These are phyloP conservation scores for Syritta pipiens DNA, from an alignment of 2,888 invertebrate species.

Conservation along the genomic window DNA sequence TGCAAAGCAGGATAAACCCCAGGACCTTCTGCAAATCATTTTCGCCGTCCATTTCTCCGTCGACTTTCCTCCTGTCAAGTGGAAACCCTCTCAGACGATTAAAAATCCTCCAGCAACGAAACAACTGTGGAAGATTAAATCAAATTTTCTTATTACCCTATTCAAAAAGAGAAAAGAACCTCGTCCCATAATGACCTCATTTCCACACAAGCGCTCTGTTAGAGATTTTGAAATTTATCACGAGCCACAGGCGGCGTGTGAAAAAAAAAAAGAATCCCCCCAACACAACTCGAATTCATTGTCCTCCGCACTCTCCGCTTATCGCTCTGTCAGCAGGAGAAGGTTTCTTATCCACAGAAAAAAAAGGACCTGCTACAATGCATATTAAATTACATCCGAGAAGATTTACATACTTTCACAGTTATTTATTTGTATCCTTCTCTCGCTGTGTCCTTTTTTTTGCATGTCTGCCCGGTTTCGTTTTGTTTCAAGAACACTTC, in stretches of 20 bases:
- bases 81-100: too few relatives aligned
- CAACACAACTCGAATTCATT: neutral
- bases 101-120: neutral
- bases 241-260: neutral
- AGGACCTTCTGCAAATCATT: too few relatives aligned
- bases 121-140: neutral
- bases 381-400: conserved; percentile 51
- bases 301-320: conserved; percentile 7
- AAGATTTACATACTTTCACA: conserved; percentile 51
- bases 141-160: neutral
- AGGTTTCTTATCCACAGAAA: neutral
- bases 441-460: neutral
- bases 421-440: conserved; percentile 42
- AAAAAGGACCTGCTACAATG: conserved; percentile 40
- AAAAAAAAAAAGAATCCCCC: conserved; percentile 1
- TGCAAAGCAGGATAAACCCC: too few relatives aligned
- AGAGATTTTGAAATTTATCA: conserved; percentile 36
- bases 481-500: conserved; percentile 3
- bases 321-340: too few relatives aligned
- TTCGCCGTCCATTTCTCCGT: too few relatives aligned
- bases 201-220: conserved; percentile 40
- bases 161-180: neutral
- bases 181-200: conserved; percentile 34
- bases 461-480: neutral
- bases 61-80: too few relatives aligned